phyloP scores from a whole-genome alignment of 2,113 vertebrate genomes.

The Callipepla squamata region DNA sequence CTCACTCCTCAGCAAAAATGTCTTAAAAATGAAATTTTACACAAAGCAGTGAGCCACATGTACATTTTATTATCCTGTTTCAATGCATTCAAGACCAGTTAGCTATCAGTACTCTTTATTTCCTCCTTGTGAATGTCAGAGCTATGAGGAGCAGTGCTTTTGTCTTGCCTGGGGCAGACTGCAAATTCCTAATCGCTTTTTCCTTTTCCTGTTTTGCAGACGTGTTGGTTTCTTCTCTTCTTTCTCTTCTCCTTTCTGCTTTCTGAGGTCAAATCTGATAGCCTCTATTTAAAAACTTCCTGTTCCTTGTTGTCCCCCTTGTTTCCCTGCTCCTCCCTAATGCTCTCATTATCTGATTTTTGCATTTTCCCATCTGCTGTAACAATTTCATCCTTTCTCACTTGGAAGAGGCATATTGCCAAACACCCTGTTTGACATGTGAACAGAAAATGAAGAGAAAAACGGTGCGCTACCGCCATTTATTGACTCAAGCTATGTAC shows the following conservation, averaged over 20 bases:
- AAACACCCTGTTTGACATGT: neutral
- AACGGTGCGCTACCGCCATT: neutral
- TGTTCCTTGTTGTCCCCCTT: neutral
- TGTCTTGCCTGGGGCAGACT: neutral
- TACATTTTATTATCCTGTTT: neutral
- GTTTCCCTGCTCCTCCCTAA: slow-evolving; percentile 3
- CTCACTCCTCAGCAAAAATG: neutral
- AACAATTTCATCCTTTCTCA: slow-evolving; percentile 40
- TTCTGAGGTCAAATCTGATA: neutral
- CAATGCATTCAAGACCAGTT: neutral
- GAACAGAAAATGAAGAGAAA: slow-evolving; percentile 7
- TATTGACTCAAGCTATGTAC: neutral
- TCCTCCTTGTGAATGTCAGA: neutral
- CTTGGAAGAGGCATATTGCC: slow-evolving; percentile 3
- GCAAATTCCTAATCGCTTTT: neutral
- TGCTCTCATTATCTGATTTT: slow-evolving; percentile 28
- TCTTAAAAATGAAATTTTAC: neutral
- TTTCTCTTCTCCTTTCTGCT: neutral
- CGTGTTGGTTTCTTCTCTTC: neutral
- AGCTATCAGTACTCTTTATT: neutral
- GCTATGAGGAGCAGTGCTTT: neutral
- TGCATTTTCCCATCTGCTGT: slow-evolving; percentile 54
- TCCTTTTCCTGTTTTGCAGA: neutral
- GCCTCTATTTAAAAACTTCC: slow-evolving; percentile 1
- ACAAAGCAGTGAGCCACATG: neutral